phyloP scores from a whole-genome alignment of 2,113 vertebrate species.

The Gavialis gangeticus region DNA sequence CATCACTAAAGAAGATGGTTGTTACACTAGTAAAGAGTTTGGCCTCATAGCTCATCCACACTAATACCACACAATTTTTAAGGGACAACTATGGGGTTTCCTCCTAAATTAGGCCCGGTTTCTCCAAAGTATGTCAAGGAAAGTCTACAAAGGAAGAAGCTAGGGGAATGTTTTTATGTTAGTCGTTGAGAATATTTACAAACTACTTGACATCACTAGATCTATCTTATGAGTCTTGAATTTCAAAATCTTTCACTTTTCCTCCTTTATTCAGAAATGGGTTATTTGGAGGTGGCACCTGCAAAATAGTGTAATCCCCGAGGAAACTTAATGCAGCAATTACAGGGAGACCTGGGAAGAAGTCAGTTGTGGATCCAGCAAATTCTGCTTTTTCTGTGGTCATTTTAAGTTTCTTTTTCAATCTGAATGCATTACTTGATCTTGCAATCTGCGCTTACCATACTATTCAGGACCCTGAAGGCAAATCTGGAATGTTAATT shows the following conservation, averaged over 20 bases:
- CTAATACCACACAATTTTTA: conserved; percentile 77
- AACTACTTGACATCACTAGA: conserved; percentile 47
- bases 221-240: conserved; percentile 42
- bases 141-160: conserved; percentile 70
- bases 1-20: conserved; percentile 65
- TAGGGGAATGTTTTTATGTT: conserved; percentile 60
- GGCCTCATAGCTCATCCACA: conserved; percentile 72
- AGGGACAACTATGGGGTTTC: conserved; percentile 78
- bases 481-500: neutral
- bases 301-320: conserved; percentile 49
- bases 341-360: conserved; percentile 52
- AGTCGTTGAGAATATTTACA: conserved; percentile 66
- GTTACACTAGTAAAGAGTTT: conserved; percentile 60
- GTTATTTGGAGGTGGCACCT: conserved; percentile 26
- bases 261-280: conserved; percentile 6
- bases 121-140: conserved; percentile 73
- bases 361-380: conserved; percentile 63
- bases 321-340: conserved; percentile 61
- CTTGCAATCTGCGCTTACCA: neutral
- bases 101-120: conserved; percentile 75
- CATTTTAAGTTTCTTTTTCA: conserved; percentile 51
- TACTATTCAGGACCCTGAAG: neutral
- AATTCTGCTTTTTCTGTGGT: conserved; percentile 54
- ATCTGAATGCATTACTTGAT: conserved; percentile 10
- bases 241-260: neutral